phyloP scores from a whole-genome alignment of 2,797 vertebrate species.

The Diceros bicornis region DNA sequence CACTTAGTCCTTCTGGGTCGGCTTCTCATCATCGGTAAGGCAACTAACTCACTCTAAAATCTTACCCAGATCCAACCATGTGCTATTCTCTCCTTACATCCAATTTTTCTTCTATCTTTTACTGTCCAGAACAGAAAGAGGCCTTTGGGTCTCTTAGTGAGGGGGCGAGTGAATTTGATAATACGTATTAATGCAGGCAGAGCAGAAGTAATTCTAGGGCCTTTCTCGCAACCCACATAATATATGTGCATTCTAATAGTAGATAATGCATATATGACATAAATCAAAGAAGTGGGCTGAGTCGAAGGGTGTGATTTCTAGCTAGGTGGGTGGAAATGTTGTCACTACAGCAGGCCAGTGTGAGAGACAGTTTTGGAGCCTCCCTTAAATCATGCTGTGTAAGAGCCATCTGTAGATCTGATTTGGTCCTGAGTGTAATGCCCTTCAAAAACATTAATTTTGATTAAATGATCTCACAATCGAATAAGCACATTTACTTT shows the following conservation, averaged over 20 bases:
- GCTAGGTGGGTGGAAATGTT: background rate
- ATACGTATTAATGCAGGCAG: background rate
- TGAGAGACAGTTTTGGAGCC: background rate
- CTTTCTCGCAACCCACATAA: background rate
- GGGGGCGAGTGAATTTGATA: background rate
- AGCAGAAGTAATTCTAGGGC: background rate
- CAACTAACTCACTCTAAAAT: background rate
- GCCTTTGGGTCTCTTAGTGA: background rate
- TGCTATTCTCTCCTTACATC: background rate
- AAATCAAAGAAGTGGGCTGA: background rate
- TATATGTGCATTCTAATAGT: slow-evolving; percentile 12
- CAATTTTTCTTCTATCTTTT: background rate
- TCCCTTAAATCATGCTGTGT: background rate
- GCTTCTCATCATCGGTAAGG: background rate
- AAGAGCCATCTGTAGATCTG: background rate
- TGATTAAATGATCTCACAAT: background rate
- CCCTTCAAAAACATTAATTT: background rate
- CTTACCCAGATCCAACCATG: background rate
- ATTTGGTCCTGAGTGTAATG: background rate
- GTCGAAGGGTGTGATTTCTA: background rate
- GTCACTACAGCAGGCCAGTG: background rate
- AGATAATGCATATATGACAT: slow-evolving; percentile 2
- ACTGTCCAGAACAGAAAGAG: background rate
- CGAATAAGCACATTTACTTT: background rate
- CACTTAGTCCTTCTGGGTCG: background rate